Evolutionary conservation across 2,888 invertebrate genomes (phyloP).

Genomic region (Syritta pipiens): DNA sequence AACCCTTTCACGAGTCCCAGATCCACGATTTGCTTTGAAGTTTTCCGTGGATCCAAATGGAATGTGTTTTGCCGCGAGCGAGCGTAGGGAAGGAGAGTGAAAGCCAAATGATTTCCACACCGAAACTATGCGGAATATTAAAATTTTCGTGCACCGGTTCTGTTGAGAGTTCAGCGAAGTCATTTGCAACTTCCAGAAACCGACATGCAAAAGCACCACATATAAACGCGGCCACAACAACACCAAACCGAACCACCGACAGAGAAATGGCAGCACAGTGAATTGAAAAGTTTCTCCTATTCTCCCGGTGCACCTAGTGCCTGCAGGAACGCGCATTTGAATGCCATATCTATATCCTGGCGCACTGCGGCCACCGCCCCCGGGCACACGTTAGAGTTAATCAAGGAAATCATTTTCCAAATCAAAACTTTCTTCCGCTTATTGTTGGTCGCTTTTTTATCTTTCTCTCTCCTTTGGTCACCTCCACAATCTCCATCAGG

Average conservation of each 20-base stretch:
- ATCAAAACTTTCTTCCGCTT: slow-evolving; percentile 58
- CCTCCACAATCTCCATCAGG: background rate
- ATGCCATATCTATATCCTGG: slow-evolving; percentile 2
- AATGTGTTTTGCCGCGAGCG: background rate
- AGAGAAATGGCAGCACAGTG: slow-evolving; percentile 44
- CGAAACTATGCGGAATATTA: slow-evolving; percentile 33
- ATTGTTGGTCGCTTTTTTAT: slow-evolving; percentile 15
- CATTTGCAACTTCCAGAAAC: slow-evolving; percentile 2
- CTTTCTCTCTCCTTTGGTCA: no score
- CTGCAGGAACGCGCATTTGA: slow-evolving; percentile 21
- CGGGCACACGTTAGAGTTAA: slow-evolving; percentile 58
- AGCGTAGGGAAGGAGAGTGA: background rate
- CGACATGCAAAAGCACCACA: background rate
- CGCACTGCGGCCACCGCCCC: slow-evolving; percentile 19
- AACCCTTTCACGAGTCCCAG: background rate
- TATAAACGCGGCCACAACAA: background rate
- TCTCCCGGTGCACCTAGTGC: slow-evolving; percentile 21
- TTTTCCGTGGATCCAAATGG: background rate
- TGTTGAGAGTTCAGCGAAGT: slow-evolving; percentile 24
- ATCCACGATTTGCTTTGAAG: slow-evolving; percentile 2
- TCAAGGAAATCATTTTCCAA: slow-evolving; percentile 64
- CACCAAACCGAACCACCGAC: no score
- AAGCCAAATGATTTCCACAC: slow-evolving; percentile 17
- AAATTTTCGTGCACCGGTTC: slow-evolving; percentile 1
- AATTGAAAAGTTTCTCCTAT: slow-evolving; percentile 52